phyloP scores from a whole-genome alignment of 30 jellyfish, hydroid and myxozoan genomes.

The Aurelia aurita region DNA sequence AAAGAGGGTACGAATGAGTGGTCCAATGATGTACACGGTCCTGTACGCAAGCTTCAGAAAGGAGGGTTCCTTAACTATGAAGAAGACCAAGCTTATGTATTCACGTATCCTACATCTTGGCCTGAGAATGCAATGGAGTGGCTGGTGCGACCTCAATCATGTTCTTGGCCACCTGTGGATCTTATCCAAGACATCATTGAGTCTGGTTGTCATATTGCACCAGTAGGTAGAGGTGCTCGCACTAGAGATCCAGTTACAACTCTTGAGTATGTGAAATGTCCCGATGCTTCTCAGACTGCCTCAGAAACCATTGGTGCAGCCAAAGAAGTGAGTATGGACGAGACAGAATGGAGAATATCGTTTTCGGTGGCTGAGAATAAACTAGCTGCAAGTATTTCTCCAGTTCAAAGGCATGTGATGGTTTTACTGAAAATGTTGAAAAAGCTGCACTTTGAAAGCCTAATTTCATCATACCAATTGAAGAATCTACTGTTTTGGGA shows the following conservation, averaged over 20 bases:
- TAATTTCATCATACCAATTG: slow-evolving; percentile 42
- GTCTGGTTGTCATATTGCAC: slow-evolving; percentile 54
- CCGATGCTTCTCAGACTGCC: background rate
- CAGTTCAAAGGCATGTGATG: slow-evolving; percentile 58
- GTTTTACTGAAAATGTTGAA: slow-evolving; percentile 42
- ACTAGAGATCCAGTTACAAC: slow-evolving; percentile 11
- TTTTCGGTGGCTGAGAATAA: slow-evolving; percentile 55
- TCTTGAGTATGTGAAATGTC: slow-evolving; percentile 38
- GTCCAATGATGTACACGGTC: slow-evolving; percentile 39
- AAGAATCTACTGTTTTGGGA: slow-evolving; percentile 45
- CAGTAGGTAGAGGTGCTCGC: slow-evolving; percentile 54
- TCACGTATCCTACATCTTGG: slow-evolving; percentile 56
- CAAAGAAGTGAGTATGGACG: slow-evolving; percentile 3
- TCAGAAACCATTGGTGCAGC: background rate
- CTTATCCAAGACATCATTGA: slow-evolving; percentile 42
- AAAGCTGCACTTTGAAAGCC: slow-evolving; percentile 24
- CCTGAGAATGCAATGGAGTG: slow-evolving; percentile 64
- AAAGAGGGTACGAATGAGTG: background rate
- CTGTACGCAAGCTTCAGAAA: slow-evolving; percentile 26
- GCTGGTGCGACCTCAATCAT: slow-evolving; percentile 24
- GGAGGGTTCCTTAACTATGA: slow-evolving; percentile 14
- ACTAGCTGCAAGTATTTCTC: slow-evolving; percentile 31
- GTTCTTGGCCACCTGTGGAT: slow-evolving; percentile 48
- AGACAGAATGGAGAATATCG: slow-evolving; percentile 51
- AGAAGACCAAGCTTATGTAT: slow-evolving; percentile 28